Base-by-base conservation (phyloP, 2,888 invertebrate genomes). In the Endotricha flammealis region DNA sequence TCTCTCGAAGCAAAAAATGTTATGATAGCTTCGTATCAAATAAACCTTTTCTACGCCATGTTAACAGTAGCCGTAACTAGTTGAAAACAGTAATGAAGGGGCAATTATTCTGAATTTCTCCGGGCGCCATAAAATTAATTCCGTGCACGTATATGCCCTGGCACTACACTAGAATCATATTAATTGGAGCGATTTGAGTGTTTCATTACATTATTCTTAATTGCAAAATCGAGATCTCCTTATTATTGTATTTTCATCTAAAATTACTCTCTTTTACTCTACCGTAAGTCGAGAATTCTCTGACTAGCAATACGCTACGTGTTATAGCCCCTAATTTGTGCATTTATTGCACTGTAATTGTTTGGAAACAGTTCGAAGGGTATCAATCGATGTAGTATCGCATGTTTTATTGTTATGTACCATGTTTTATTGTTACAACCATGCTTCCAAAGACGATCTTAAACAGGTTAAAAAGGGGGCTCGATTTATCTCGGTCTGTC, bases 51-150 rank as follows among this genome's bases (percentile, higher is more conserved):
- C 48, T 43, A 41, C 41, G 38, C 25, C 44, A 44, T 44, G 42
- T 44, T 39, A 41, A 36, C 30, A 42, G 11, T 14, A 28, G 11
- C 22, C 27, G 32, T 14, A 8, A 9, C 30, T 17, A 17, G 22
- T 40, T 36, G 45, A 41, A 44, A 46, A 46, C 50, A 16, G 49
- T 61, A 72, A 69, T 65, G 57, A 67, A 64, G 46, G 56, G 54
- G 65, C 70, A 75, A 79, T 77, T 75, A 77, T 74, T 68, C 65
- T 46, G 46, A 67, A 72, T 76, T 79, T 76, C 76, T 67, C 69
- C 53, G 46, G 50, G 59, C 53, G 59, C 66, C 53, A 73, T 74
- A 69, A 74, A 76, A 75, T 73, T 73, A 71, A 79, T 77, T 67
- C 62, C 38, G 38, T 55, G 54, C 69, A 59, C 74, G 74, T 70